phyloP scores from a whole-genome alignment of 2,888 invertebrate species.

The Aricia artaxerxes region DNA sequence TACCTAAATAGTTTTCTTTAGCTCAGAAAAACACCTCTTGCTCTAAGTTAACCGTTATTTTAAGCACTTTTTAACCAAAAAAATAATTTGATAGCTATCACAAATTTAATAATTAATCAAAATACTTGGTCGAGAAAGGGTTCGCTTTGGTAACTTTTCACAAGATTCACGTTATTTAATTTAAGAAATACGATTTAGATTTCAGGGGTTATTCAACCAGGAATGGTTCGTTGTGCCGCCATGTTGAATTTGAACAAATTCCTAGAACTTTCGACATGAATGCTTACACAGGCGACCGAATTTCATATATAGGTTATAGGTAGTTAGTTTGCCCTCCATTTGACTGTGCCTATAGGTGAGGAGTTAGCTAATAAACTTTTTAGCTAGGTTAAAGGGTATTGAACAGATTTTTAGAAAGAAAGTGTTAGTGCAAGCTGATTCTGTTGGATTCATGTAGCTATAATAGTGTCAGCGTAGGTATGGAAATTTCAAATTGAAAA shows the following conservation, averaged over 20 bases:
- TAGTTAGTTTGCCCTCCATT: background rate
- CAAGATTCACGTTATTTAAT: background rate
- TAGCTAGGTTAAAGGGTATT: background rate
- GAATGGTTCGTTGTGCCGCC: background rate
- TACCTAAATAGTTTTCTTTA: no score
- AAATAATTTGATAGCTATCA: background rate
- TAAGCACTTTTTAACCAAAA: background rate
- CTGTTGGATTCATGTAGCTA: no score
- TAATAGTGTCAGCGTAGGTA: no score
- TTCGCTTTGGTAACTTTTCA: background rate
- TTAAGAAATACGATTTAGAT: background rate
- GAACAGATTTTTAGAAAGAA: no score
- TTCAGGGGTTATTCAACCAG: background rate
- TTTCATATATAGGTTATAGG: background rate
- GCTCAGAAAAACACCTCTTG: no score
- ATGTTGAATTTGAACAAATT: background rate
- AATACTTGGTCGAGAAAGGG: background rate
- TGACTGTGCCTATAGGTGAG: background rate
- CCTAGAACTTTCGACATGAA: conserved; percentile 13
- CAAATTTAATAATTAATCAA: background rate
- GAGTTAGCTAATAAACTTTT: background rate
- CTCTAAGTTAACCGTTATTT: background rate
- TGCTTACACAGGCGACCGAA: background rate
- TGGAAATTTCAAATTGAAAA: no score
- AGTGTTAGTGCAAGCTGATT: no score